phyloP scores from a whole-genome alignment of 2,797 vertebrate species.

The Tamandua tetradactyla region DNA sequence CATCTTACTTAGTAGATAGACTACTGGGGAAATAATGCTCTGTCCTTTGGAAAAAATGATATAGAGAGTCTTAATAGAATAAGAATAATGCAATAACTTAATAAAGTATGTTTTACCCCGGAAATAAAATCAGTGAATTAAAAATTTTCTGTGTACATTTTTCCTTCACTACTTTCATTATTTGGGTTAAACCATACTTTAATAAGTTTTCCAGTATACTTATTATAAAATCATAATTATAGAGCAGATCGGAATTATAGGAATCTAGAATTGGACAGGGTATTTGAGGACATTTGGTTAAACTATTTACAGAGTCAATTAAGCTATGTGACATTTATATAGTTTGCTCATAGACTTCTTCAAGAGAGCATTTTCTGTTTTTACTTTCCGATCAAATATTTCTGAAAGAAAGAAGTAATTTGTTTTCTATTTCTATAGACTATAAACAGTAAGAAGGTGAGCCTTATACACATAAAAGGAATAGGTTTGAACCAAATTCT shows the following conservation, averaged over 20 bases:
- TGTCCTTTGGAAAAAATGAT: neutral
- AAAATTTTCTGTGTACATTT: neutral
- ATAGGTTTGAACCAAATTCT: constrained; percentile 32
- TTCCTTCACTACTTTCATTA: neutral
- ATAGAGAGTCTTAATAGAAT: neutral
- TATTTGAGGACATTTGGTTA: neutral
- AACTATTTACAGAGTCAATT: neutral
- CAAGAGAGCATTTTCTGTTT: neutral
- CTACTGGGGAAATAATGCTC: neutral
- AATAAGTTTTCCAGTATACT: neutral
- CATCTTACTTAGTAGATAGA: neutral
- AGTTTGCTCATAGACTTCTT: neutral
- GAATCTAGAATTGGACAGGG: neutral
- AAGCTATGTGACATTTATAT: neutral
- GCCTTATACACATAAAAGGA: neutral
- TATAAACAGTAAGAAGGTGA: constrained; percentile 29
- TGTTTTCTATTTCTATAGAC: constrained; percentile 17
- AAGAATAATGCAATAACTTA: constrained; percentile 1
- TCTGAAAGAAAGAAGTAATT: neutral
- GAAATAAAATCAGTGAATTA: neutral
- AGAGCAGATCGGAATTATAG: neutral
- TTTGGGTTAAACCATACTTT: neutral
- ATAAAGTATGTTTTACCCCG: neutral
- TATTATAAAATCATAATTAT: neutral
- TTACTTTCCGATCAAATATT: constrained; percentile 29